Percentiles rank a stretch among this genome's conserved stretches.
These are phyloP conservation scores for Apotomis capreana DNA, from an alignment of 2,888 invertebrate species.

Conservation along the genomic window DNA sequence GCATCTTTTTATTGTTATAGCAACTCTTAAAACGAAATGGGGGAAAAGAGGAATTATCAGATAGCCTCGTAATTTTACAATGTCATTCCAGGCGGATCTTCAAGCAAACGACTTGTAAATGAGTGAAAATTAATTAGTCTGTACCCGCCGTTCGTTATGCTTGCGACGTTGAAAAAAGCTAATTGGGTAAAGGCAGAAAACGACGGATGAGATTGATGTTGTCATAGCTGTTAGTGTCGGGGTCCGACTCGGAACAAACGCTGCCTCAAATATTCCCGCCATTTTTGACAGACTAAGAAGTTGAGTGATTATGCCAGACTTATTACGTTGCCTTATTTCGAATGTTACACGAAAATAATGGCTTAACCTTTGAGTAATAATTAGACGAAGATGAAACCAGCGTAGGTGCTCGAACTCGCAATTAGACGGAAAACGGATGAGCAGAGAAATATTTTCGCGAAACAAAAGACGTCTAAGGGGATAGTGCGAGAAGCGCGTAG, in stretches of 20 bases:
- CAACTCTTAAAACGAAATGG: constrained; percentile 50
- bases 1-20: constrained; percentile 30
- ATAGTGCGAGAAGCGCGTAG: constrained; percentile 41
- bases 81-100: constrained; percentile 45
- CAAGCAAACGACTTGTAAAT: constrained; percentile 66
- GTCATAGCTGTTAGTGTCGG: constrained; percentile 43
- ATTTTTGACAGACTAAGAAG: constrained; percentile 3
- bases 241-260: constrained; percentile 29
- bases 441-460: constrained; percentile 28
- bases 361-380: constrained; percentile 6
- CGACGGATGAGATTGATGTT: constrained; percentile 58
- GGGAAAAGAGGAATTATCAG: constrained; percentile 45
- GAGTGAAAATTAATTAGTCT: constrained; percentile 73
- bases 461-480: constrained; percentile 34
- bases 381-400: constrained; percentile 8
- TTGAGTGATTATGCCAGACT: background rate
- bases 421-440: constrained; percentile 18
- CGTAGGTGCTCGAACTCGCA: constrained; percentile 16
- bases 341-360: constrained; percentile 2
- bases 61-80: constrained; percentile 52
- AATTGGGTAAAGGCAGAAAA: constrained; percentile 60
- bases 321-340: constrained; percentile 1
- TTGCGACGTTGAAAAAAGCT: constrained; percentile 62
- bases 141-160: constrained; percentile 55
- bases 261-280: constrained; percentile 1